phyloP scores from a whole-genome alignment of 1,140 invertebrate genomes.

The Hycleus phaleratus region DNA sequence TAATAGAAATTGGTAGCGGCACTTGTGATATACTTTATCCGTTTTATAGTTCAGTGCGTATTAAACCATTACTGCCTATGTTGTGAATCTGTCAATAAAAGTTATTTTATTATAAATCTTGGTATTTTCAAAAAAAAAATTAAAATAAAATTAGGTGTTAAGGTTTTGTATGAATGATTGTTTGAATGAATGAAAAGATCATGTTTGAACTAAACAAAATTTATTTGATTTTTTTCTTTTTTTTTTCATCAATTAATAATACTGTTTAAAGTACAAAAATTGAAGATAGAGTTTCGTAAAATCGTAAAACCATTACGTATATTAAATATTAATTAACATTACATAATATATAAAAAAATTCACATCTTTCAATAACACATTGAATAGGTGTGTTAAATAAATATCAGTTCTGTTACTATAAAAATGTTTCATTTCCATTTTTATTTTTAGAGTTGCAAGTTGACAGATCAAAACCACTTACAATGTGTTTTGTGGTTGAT shows the following conservation, averaged over 20 bases:
- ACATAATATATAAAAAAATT: conserved; percentile 32
- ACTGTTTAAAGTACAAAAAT: conserved; percentile 38
- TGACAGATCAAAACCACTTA: conserved; percentile 16
- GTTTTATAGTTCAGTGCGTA: too few species aligned
- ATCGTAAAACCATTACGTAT: conserved; percentile 29
- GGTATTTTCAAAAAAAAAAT: too few species aligned
- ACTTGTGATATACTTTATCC: too few species aligned
- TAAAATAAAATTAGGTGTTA: too few species aligned
- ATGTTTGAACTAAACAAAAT: conserved; percentile 28
- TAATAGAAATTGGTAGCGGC: too few species aligned
- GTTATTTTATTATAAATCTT: too few species aligned
- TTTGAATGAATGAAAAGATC: too few species aligned
- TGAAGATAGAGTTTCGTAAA: conserved; percentile 29
- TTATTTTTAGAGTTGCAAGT: conserved; percentile 1
- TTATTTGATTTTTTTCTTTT: conserved; percentile 29
- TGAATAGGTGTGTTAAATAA: conserved; percentile 29
- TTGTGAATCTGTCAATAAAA: too few species aligned
- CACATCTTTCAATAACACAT: conserved; percentile 26
- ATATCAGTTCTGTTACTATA: conserved; percentile 32
- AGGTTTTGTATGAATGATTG: too few species aligned
- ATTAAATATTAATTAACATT: conserved; percentile 22
- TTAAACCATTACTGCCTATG: too few species aligned
- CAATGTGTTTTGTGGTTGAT: conserved; percentile 22
- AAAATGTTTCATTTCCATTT: conserved; percentile 21
- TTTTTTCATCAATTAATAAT: conserved; percentile 31